Evolutionary conservation across 1,140 invertebrate species (phyloP).

Genomic region (Amphibalanus amphitrite): DNA sequence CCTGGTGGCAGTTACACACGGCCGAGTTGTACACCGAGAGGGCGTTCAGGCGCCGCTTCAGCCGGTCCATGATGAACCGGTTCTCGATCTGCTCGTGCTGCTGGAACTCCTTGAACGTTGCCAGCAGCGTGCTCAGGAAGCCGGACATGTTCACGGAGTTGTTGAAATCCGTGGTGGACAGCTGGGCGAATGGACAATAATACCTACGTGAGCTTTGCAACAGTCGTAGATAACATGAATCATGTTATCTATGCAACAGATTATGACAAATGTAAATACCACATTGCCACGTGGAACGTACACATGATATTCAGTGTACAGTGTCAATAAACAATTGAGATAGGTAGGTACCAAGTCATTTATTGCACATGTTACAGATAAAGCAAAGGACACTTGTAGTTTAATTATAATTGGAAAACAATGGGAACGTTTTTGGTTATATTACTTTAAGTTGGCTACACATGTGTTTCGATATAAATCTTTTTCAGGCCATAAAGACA

Average conservation of each 20-base stretch:
- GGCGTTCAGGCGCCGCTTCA: slow-evolving; percentile 28
- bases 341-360: background rate
- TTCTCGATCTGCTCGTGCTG: slow-evolving; percentile 36
- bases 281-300: too few relatives aligned
- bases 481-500: too few relatives aligned
- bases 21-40: slow-evolving; percentile 25
- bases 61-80: slow-evolving; percentile 31
- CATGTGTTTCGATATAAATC: too few relatives aligned
- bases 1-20: slow-evolving; percentile 36
- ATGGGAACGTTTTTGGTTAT: too few relatives aligned
- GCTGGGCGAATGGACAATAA: slow-evolving; percentile 20
- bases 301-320: background rate
- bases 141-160: slow-evolving; percentile 25
- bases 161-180: slow-evolving; percentile 29
- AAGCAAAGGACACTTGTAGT: too few relatives aligned
- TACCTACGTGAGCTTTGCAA: too few relatives aligned
- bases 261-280: slow-evolving; percentile 7
- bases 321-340: background rate
- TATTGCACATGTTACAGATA: background rate
- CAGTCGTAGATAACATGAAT: too few relatives aligned
- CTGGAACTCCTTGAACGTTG: slow-evolving; percentile 33
- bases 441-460: too few relatives aligned
- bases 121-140: slow-evolving; percentile 27
- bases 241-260: too few relatives aligned
- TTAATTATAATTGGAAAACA: too few relatives aligned